Base-by-base conservation (phyloP, 2,888 invertebrate species). In the Acleris literana region DNA sequence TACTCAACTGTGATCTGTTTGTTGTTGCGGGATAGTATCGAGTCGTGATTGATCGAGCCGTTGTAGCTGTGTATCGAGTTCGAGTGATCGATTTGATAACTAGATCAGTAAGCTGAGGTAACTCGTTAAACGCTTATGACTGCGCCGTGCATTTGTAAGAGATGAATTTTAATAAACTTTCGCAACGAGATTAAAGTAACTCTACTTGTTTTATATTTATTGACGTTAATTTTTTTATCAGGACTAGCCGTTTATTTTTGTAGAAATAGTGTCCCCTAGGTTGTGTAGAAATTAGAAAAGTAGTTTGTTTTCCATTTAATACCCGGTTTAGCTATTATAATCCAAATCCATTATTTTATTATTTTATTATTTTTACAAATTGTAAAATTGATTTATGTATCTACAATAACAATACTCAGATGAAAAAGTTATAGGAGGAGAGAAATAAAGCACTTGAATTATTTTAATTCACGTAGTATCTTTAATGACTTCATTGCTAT, bases 61-160 rank as follows among this genome's bases (percentile, higher is more conserved):
- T 46, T 62, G 44, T 48, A 56, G 62, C 66, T 62, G 29, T 65
- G 71, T 69, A 70, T 68, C 58, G 67, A 39, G 39, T 13, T 39
- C 39, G 39, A 70, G 58, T 68, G 69, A 65, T 63, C 57, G 67
- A 69, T 71, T 64, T 69, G 63, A 69, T 65, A 68, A 70, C 63
- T 69, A 63, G 69, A 64, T 62, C 53, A 74, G 73, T 69, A 65
- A 70, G 64, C 67, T 59, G 67, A 72, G 72, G 75, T 75, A 76
- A 72, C 77, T 75, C 71, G 72, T 73, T 71, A 72, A 71, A 70
- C 69, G 68, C 74, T 74, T 77, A 75, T 78, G 65, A 74, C 72
- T 73, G 69, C 68, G 3, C 29, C 33, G 25, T 62, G 53, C 48
- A 61, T 53, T 62, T 17, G 51, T 48, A 53, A 53, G 51, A 57